phyloP scores from a whole-genome alignment of 2,888 invertebrate species.

The Yponomeuta malinellus region DNA sequence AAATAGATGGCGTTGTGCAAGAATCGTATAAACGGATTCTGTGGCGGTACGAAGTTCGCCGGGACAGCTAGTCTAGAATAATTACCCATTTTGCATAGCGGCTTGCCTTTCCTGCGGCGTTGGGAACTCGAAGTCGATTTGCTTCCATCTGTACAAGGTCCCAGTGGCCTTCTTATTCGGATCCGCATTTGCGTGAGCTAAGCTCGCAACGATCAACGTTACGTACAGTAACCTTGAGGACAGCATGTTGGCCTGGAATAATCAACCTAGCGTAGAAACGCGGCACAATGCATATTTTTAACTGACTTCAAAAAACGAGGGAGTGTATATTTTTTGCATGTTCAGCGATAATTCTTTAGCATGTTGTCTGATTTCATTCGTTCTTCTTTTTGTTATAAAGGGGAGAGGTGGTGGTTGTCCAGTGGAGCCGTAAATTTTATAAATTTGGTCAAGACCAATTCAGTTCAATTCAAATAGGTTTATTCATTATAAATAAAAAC shows the following conservation, averaged over 20 bases:
- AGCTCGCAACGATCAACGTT: background rate
- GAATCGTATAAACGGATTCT: no score
- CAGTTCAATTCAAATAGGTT: no score
- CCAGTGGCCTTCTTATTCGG: constrained; percentile 29
- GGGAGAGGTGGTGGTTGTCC: no score
- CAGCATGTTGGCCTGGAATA: constrained; percentile 5
- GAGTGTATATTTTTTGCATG: no score
- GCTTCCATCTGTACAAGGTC: constrained; percentile 64
- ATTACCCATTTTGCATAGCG: constrained; percentile 50
- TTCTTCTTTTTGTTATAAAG: no score
- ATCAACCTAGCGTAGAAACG: background rate
- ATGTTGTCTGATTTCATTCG: no score
- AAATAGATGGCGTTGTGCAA: no score
- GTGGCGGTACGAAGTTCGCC: no score
- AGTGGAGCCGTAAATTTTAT: no score
- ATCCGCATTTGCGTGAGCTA: background rate
- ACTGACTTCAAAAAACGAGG: background rate
- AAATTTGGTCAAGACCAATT: no score
- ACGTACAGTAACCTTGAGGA: background rate
- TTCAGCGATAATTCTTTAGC: no score
- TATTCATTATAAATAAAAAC: no score
- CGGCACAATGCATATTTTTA: background rate
- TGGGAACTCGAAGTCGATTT: constrained; percentile 55
- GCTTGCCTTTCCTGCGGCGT: constrained; percentile 33
- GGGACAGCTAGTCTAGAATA: background rate